Conservation (phyloP, 1,140 invertebrate genomes). For the Zaprionus tsacasi region DNA sequence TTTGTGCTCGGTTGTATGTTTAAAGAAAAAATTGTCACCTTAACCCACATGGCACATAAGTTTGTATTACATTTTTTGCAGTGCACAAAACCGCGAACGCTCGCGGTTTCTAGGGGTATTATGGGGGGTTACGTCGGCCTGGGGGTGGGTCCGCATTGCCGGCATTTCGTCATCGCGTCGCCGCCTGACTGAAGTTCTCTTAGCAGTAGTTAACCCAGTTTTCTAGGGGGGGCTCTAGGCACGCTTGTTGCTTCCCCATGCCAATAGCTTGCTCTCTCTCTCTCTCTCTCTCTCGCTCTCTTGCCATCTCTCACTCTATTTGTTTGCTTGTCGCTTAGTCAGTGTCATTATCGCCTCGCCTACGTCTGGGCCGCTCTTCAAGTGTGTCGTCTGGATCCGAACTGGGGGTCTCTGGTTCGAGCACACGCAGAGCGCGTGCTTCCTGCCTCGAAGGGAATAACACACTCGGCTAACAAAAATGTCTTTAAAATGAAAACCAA, state of each 20-base stretch:
- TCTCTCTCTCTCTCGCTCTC: not conserved
- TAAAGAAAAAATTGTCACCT: not conserved
- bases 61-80: not conserved
- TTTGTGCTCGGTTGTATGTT: not conserved
- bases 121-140: not conserved
- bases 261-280: not conserved
- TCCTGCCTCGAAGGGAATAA: not conserved
- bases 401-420: not conserved
- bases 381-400: not conserved
- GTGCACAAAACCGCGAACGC: not conserved
- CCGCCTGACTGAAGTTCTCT: conserved; percentile 18
- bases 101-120: not conserved
- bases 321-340: conserved; percentile 31
- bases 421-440: not conserved
- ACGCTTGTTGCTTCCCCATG: conserved; percentile 43
- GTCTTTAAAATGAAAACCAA: not conserved
- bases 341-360: conserved; percentile 29
- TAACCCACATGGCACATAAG: not conserved
- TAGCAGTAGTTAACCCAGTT: conserved; percentile 37
- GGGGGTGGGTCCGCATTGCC: not conserved
- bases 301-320: not conserved
- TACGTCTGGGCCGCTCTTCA: conserved; percentile 2
- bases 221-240: not conserved
- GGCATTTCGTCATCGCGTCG: conserved; percentile 65
- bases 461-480: not conserved